A percentile compares a stretch with the other conserved stretches of the same genome.
Conservation (phyloP, 2,113 vertebrate genomes). For the Gracilinanus agilis region DNA sequence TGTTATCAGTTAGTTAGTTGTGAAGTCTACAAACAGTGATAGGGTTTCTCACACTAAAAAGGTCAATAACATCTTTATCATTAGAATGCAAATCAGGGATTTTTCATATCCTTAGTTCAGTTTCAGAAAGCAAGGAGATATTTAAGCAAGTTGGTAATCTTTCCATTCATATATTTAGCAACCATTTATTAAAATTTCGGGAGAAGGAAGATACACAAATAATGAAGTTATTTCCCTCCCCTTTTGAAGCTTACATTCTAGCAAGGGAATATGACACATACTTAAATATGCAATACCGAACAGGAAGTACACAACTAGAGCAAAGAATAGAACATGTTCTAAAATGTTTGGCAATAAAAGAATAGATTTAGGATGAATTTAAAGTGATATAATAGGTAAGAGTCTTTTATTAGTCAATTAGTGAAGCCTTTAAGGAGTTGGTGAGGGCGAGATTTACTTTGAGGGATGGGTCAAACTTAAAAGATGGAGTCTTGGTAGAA, state of each 20-base stretch:
- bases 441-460: background rate
- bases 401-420: background rate
- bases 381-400: background rate
- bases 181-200: background rate
- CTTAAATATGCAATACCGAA: background rate
- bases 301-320: background rate
- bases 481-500: background rate
- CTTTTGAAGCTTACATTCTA: background rate
- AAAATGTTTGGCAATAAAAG: background rate
- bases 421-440: background rate
- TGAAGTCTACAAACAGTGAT: conserved; percentile 29
- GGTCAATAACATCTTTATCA: conserved; percentile 26
- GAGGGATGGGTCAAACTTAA: background rate
- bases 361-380: background rate
- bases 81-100: conserved; percentile 17
- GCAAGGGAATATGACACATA: background rate
- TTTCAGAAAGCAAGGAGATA: conserved; percentile 45
- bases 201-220: background rate
- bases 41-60: conserved; percentile 36
- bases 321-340: background rate
- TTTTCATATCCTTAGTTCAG: conserved; percentile 36
- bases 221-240: background rate
- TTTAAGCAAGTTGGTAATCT: background rate
- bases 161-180: background rate
- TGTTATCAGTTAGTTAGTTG: conserved; percentile 34